Percentiles rank a stretch among this genome's conserved stretches.
Evolutionary conservation across 1,140 invertebrate species (phyloP).

Genomic region (Campoletis sonorensis): DNA sequence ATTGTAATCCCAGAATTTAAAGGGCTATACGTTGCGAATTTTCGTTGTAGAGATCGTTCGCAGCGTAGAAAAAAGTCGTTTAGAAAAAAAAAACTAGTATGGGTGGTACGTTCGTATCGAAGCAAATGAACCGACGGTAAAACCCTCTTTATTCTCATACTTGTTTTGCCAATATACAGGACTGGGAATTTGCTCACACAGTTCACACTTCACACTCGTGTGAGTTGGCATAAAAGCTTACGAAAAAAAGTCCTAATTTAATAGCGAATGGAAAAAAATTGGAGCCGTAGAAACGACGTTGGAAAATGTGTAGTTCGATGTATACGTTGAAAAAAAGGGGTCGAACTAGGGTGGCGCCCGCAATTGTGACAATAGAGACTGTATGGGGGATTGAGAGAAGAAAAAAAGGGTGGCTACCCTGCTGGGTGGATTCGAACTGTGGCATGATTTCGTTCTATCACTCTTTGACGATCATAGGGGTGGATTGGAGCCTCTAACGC

Average conservation of each 20-base stretch:
- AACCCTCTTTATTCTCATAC: no score
- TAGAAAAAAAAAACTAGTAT: no score
- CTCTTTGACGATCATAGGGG: constrained; percentile 32
- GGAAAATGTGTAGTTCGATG: not conserved
- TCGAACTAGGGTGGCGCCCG: constrained; percentile 11
- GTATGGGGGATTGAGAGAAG: not conserved
- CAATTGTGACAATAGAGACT: constrained; percentile 9
- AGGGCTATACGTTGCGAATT: not conserved
- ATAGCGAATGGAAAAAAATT: constrained; percentile 20
- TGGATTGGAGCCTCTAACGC: not conserved
- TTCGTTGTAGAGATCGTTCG: no score
- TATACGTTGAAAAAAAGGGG: constrained; percentile 5
- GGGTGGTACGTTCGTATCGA: not conserved
- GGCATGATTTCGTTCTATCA: constrained; percentile 26
- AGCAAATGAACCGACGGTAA: not conserved
- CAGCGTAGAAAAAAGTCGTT: not conserved
- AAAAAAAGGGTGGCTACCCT: constrained; percentile 17
- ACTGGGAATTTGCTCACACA: no score
- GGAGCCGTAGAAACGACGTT: not conserved
- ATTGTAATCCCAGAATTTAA: constrained; percentile 13
- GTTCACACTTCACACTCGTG: no score
- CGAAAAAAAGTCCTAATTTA: constrained; percentile 10
- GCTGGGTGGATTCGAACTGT: constrained; percentile 8
- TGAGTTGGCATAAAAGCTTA: not conserved
- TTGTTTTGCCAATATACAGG: constrained; percentile 1